A percentile compares a stretch with the other conserved stretches of the same genome.
Conservation (phyloP, 1,140 invertebrate species). For the Amphibalanus amphitrite region DNA sequence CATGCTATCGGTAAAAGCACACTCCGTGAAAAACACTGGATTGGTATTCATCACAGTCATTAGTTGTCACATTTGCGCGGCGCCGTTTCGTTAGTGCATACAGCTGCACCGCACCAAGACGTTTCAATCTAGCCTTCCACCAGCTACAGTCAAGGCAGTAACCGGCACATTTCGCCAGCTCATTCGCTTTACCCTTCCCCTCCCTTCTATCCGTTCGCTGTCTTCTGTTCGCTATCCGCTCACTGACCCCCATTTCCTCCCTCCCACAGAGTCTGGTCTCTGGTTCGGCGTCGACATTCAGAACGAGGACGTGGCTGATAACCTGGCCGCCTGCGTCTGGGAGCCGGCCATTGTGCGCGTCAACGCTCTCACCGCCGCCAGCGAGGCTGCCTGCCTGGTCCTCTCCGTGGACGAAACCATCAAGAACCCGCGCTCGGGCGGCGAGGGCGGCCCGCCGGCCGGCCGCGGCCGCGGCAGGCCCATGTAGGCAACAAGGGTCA, state of each 20-base stretch:
- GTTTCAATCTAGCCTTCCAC: no score
- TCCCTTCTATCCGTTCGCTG: no score
- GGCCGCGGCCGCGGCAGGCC: conserved; percentile 21
- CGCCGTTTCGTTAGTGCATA: no score
- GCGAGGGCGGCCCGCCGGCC: conserved; percentile 20
- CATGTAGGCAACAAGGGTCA: conserved; percentile 4
- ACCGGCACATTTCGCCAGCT: no score
- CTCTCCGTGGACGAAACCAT: conserved; percentile 97
- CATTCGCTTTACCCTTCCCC: no score
- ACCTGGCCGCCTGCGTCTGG: conserved; percentile 87
- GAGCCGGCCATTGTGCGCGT: conserved; percentile 93
- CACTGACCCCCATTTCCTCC: background rate
- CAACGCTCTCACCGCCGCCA: conserved; percentile 88
- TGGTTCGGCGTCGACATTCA: conserved; percentile 95
- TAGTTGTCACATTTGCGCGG: no score
- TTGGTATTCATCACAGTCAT: no score
- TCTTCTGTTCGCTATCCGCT: no score
- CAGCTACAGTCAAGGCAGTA: no score
- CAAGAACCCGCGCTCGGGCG: conserved; percentile 61
- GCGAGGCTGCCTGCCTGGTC: conserved; percentile 88
- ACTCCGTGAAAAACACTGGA: no score
- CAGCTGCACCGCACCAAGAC: no score
- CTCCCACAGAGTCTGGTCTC: conserved; percentile 34
- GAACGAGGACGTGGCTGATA: conserved; percentile 85
- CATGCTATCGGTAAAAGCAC: no score